Conservation (phyloP, 1,140 invertebrate species). For the Stegodyphus dumicola region DNA sequence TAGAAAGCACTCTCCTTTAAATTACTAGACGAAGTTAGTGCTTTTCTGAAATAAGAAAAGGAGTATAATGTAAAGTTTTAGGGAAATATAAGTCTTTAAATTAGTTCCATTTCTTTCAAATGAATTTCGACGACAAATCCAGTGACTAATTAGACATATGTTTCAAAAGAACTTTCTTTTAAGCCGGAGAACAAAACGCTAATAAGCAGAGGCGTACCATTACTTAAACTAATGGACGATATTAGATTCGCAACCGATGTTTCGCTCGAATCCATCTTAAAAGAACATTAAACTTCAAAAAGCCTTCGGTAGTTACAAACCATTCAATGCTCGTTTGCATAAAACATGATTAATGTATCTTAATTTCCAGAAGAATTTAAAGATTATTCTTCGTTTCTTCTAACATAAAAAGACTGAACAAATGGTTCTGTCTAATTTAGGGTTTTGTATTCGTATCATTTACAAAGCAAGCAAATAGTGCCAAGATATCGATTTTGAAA, state of each 20-base stretch:
- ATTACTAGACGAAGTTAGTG: too few species aligned
- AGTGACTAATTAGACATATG: neutral
- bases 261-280: too few species aligned
- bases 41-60: too few species aligned
- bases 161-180: neutral
- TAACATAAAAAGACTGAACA: slow-evolving; percentile 1
- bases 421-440: slow-evolving; percentile 27
- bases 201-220: slow-evolving; percentile 8
- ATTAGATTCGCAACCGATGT: too few species aligned
- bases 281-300: slow-evolving; percentile 10
- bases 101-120: too few species aligned
- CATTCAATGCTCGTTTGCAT: slow-evolving; percentile 10
- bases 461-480: neutral
- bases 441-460: slow-evolving; percentile 8
- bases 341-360: slow-evolving; percentile 33
- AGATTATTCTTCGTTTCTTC: slow-evolving; percentile 1
- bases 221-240: neutral
- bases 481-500: slow-evolving; percentile 19
- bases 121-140: neutral
- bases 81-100: too few species aligned
- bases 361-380: slow-evolving; percentile 31
- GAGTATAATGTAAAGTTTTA: too few species aligned
- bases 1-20: too few species aligned
- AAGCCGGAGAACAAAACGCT: neutral
- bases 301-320: neutral